Base-by-base conservation (phyloP, 2,888 invertebrate genomes). In the Leptinotarsa rubiginosa region DNA sequence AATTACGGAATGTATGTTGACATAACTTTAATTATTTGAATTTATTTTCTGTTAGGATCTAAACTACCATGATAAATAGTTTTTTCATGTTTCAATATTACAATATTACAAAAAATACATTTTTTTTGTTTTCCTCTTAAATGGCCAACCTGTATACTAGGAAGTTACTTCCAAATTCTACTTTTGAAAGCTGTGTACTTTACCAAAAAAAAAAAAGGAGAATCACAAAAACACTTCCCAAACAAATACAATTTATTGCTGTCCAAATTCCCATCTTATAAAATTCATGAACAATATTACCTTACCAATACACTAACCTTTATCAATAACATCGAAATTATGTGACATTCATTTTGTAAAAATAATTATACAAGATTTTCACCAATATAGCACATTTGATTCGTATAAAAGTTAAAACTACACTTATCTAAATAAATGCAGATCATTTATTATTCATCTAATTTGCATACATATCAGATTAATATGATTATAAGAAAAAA, bases 161-260 rank as follows among this genome's bases (percentile, higher is more conserved):
- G 41, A 22, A 22, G 12, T 65, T 18, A 47, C 3, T 5, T 13
- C 2, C 3, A 22, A 49, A 65, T 18, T 2, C 16, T 49, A 20
- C n/a, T 13, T 47, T 13, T 22, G 22, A 65, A 65, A 18, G 15
- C 22, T 18, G 13, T 65, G 31, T 5, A n/a, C 1, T 5, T 7
- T 31, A 31, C 31, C 25, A 31, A 31, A 31, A 31, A 31, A 31
- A 31, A 25, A 31, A 31, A 22, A 47, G 49, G 25, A 20, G 49
- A 18, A 4, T 22, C 20, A 56, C 12, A 20, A 56, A 56, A 56
- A 13, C 56, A 56, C 13, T 56, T 56, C 73, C 75, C 75, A 70
- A 67, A 47, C 64, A 47, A 76, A 68, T 77, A 77, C 59, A 75
- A 62, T 78, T 72, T 78, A 78, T 78, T 78, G 72, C 73, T 72